Conservation (phyloP, 2,888 invertebrate genomes). For the Mantis religiosa region DNA sequence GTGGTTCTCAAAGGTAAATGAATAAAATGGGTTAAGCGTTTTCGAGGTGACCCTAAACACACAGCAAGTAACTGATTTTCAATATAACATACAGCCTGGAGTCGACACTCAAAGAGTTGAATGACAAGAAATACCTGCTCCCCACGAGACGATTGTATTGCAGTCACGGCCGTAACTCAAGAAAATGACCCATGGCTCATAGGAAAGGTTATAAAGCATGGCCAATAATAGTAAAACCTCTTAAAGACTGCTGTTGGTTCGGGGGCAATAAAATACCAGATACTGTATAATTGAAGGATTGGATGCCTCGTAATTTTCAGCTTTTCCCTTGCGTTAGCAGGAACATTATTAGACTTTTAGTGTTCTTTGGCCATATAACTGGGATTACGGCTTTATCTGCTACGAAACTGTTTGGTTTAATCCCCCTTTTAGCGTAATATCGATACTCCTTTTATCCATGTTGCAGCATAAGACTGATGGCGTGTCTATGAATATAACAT, state of each 20-base stretch:
- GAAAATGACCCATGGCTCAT: not conserved
- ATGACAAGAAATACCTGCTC: not conserved
- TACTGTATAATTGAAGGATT: not conserved
- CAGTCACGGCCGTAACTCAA: not conserved
- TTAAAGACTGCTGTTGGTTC: not conserved
- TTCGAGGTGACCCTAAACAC: no score
- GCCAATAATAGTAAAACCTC: not conserved
- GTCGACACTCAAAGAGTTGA: no score
- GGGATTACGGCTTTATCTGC: not conserved
- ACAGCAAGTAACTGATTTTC: no score
- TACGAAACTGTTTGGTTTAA: not conserved
- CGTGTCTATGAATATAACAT: no score
- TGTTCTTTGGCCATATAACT: not conserved
- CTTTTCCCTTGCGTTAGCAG: not conserved
- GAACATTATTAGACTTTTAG: not conserved
- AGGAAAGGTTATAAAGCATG: not conserved
- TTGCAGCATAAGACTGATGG: not conserved
- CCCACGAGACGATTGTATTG: not conserved
- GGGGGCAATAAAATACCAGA: not conserved
- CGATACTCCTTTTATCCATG: not conserved
- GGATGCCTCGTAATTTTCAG: not conserved
- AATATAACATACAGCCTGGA: no score
- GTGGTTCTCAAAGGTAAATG: no score
- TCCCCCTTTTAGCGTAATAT: not conserved
- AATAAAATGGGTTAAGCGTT: no score